These are phyloP conservation scores for Hafferia zeledoni DNA, from an alignment of 2,797 vertebrate genomes.

Conservation along the genomic window DNA sequence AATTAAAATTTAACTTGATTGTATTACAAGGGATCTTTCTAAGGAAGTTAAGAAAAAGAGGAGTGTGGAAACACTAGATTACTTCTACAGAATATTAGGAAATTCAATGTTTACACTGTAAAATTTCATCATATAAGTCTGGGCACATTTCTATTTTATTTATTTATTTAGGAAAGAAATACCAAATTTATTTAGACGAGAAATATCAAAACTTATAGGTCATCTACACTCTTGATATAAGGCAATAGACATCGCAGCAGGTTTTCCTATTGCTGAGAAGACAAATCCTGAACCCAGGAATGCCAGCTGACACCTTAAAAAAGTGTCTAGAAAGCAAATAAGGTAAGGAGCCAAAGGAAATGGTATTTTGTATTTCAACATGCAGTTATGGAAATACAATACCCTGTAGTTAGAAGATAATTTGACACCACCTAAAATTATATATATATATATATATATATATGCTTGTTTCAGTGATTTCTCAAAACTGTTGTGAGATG, in stretches of 20 bases:
- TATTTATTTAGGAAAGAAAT: too few relatives aligned
- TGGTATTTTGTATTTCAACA: not conserved
- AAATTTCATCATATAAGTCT: not conserved
- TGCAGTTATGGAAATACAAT: not conserved
- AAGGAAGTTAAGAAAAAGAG: not conserved
- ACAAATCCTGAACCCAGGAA: not conserved
- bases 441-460: too few relatives aligned
- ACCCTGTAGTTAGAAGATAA: not conserved
- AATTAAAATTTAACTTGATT: not conserved
- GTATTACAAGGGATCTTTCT: not conserved
- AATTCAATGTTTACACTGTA: not conserved
- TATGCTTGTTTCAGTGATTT: not conserved
- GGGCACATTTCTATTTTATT: not conserved
- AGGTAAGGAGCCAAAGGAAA: not conserved
- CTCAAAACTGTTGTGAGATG: rapidly evolving
- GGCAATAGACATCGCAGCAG: not conserved
- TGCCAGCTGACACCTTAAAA: not conserved
- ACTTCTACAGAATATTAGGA: not conserved
- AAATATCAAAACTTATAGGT: not conserved
- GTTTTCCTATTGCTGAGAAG: not conserved
- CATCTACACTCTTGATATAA: not conserved
- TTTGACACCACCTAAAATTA: not conserved
- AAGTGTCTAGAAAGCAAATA: not conserved
- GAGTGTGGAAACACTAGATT: not conserved
- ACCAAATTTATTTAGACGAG: not conserved